Percentiles rank a stretch among this genome's conserved stretches.
Conservation (phyloP, 2,797 vertebrate genomes). For the Sternotherus odoratus region DNA sequence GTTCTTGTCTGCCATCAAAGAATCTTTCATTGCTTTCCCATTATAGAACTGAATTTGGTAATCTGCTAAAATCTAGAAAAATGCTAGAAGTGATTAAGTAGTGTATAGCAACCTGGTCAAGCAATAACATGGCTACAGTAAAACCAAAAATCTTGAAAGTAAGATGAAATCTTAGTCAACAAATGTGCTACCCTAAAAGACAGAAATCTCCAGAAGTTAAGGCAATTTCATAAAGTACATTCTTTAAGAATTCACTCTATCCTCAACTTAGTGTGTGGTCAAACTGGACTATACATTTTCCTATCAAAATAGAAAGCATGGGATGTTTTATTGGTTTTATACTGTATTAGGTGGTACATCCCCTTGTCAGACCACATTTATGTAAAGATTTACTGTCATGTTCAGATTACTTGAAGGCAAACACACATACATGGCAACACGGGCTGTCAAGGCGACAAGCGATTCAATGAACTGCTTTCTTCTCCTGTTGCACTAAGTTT, state of each 20-base stretch:
- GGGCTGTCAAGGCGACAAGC: slow-evolving; percentile 77
- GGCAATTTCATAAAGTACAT: slow-evolving; percentile 38
- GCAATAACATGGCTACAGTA: slow-evolving; percentile 53
- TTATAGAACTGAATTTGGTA: slow-evolving; percentile 10
- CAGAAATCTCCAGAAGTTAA: slow-evolving; percentile 63
- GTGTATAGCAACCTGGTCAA: neutral
- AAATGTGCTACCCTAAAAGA: slow-evolving; percentile 54
- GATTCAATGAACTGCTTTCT: slow-evolving; percentile 80
- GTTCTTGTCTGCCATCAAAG: neutral
- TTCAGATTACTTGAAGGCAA: slow-evolving; percentile 47
- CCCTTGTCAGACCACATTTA: slow-evolving; percentile 38
- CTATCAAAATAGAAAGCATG: slow-evolving; percentile 38
- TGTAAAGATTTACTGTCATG: slow-evolving; percentile 28
- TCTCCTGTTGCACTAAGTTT: slow-evolving; percentile 84
- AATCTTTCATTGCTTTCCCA: neutral
- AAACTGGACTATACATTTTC: slow-evolving; percentile 54
- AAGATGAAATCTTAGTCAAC: slow-evolving; percentile 49
- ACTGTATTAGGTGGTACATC: slow-evolving; percentile 42
- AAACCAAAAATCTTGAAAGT: slow-evolving; percentile 62
- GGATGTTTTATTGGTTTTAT: slow-evolving; percentile 24
- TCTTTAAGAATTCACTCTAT: slow-evolving; percentile 39
- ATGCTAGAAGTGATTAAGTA: neutral
- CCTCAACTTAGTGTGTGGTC: slow-evolving; percentile 45
- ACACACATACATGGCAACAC: neutral
- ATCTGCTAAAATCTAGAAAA: neutral